These are phyloP conservation scores for Sarotherodon lohbergeri DNA, from an alignment of 2,113 vertebrate genomes.

Conservation along the genomic window DNA sequence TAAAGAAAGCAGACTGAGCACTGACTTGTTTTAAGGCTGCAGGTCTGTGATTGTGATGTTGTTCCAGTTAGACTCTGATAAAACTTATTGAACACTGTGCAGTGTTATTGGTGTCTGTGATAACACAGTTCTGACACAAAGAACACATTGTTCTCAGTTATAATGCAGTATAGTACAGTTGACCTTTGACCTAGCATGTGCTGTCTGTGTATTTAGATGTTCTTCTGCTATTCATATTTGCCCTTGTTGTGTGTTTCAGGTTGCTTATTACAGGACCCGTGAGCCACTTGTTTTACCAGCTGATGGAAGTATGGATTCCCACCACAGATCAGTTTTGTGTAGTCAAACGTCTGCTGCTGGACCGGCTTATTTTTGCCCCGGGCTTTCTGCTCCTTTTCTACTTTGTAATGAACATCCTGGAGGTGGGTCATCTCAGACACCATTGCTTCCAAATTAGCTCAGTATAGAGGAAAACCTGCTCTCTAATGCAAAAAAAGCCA, in stretches of 20 bases:
- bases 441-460: background rate
- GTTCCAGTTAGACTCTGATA: background rate
- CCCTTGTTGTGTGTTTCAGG: conserved; percentile 45
- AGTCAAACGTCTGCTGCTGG: conserved; percentile 80
- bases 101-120: background rate
- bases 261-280: conserved; percentile 81
- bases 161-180: background rate
- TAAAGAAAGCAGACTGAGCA: background rate
- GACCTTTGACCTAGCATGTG: background rate
- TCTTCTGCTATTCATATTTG: background rate
- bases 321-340: conserved; percentile 67
- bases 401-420: conserved; percentile 79
- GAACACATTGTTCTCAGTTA: background rate
- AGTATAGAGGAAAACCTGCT: background rate
- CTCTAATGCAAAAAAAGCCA: background rate
- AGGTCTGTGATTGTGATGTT: background rate
- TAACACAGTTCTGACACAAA: background rate
- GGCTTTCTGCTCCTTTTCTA: conserved; percentile 83
- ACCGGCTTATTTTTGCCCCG: conserved; percentile 80
- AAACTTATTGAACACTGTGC: background rate
- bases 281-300: conserved; percentile 83
- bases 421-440: conserved; percentile 66
- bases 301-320: conserved; percentile 80
- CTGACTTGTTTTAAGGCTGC: background rate
- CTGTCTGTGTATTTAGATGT: background rate